Conservation (phyloP, 2,113 vertebrate genomes). For the Reinhardtius hippoglossoides region DNA sequence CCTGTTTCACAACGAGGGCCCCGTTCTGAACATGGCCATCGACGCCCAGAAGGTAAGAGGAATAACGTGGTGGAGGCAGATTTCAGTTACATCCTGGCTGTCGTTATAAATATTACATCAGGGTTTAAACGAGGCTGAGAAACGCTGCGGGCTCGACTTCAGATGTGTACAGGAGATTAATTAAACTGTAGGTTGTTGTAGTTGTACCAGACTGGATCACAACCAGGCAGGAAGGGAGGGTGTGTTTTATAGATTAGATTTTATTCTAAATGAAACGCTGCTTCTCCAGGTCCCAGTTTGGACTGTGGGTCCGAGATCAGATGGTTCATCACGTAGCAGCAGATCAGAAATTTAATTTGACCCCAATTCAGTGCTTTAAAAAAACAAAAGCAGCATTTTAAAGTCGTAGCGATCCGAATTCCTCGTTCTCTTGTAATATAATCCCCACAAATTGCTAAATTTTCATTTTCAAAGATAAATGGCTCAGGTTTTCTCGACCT, state of each 20-base stretch:
- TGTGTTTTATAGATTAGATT: too few species aligned
- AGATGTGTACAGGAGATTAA: not conserved
- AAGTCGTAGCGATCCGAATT: too few species aligned
- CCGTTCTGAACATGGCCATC: conserved; percentile 83
- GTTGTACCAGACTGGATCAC: not conserved
- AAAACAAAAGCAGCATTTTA: too few species aligned
- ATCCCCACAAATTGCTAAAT: not conserved
- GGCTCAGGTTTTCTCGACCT: not conserved
- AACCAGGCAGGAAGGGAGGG: too few species aligned
- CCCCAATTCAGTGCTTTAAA: too few species aligned
- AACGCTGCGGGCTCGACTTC: not conserved
- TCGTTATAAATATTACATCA: conserved; percentile 15
- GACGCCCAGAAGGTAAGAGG: conserved; percentile 79
- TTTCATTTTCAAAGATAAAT: not conserved
- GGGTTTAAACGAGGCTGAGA: not conserved
- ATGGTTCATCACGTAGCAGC: not conserved
- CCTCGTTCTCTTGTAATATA: not conserved
- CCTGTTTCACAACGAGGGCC: conserved; percentile 82
- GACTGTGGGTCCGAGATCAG: too few species aligned
- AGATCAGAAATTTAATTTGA: too few species aligned
- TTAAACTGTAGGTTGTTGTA: not conserved
- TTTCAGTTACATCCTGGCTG: not conserved
- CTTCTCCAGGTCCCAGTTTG: too few species aligned
- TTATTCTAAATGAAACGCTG: too few species aligned
- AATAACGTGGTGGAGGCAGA: not conserved